Conservation (phyloP, 2,888 invertebrate species). For the Drosophila imparisetae region DNA sequence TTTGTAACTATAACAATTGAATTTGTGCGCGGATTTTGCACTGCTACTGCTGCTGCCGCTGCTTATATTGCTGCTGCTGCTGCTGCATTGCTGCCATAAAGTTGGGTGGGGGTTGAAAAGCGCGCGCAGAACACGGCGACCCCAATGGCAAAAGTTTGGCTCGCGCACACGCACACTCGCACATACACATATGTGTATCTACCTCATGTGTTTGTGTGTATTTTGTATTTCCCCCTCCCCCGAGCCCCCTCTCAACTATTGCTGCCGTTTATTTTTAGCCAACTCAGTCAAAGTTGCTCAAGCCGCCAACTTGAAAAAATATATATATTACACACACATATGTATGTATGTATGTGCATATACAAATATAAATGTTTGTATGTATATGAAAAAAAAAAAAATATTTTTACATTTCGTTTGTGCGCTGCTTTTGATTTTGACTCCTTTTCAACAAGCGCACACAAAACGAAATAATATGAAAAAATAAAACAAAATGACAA, state of each 20-base stretch:
- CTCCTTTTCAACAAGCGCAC: conserved; percentile 71
- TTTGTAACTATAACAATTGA: conserved; percentile 64
- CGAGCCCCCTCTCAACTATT: conserved; percentile 56
- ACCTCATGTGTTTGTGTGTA: conserved; percentile 23
- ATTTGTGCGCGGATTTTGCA: conserved; percentile 68
- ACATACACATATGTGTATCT: conserved; percentile 29
- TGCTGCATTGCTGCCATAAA: conserved; percentile 33
- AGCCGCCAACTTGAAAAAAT: conserved; percentile 73
- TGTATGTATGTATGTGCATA: conserved; percentile 6
- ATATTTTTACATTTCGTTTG: conserved; percentile 78
- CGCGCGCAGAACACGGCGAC: conserved; percentile 68
- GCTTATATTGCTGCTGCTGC: conserved; percentile 27
- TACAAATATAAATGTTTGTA: conserved; percentile 4
- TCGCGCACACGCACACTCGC: conserved; percentile 54
- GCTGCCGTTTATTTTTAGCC: conserved; percentile 77
- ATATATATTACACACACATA: conserved; percentile 8
- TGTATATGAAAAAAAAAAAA: conserved; percentile 45
- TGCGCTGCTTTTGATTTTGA: conserved; percentile 71
- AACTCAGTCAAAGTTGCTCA: conserved; percentile 77
- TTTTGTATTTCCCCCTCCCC: conserved; percentile 30
- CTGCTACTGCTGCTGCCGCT: conserved; percentile 38
- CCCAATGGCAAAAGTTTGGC: conserved; percentile 57
- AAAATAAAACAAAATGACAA: conserved; percentile 69
- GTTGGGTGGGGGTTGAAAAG: conserved; percentile 76
- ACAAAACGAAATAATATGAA: conserved; percentile 66